phyloP scores from a whole-genome alignment of 1,140 invertebrate species.

The Reticulitermes speratus region DNA sequence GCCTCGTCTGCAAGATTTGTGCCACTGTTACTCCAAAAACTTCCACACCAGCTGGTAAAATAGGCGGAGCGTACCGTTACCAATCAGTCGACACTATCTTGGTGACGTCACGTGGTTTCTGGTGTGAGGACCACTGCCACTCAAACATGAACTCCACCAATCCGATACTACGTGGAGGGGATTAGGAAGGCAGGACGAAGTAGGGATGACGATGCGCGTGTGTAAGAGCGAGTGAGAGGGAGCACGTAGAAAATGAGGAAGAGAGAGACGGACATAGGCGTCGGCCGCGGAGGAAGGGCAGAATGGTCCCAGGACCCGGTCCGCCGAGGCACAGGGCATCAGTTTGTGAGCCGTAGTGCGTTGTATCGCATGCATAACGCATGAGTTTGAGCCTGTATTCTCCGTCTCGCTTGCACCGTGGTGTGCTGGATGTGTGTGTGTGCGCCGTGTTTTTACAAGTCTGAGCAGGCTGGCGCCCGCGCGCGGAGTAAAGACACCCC shows the following conservation, averaged over 20 bases:
- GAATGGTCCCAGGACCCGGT: constrained; percentile 35
- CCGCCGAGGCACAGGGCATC: constrained; percentile 21
- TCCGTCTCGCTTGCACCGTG: neutral
- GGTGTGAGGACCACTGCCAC: neutral
- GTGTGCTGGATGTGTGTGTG: constrained; percentile 20
- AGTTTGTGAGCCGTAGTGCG: constrained; percentile 29
- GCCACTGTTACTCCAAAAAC: neutral
- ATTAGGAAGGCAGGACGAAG: neutral
- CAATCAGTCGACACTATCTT: neutral
- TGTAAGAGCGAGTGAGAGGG: neutral
- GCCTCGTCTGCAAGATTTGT: neutral
- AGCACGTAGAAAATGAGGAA: neutral
- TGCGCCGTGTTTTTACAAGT: constrained; percentile 27
- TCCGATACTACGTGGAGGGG: neutral
- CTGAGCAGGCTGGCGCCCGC: constrained; percentile 25
- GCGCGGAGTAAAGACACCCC: constrained; percentile 8
- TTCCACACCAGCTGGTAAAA: neutral
- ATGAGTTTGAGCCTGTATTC: constrained; percentile 45
- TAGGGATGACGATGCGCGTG: neutral
- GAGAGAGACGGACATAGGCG: neutral
- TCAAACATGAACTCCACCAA: neutral
- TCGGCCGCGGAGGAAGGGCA: neutral
- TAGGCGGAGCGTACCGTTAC: neutral
- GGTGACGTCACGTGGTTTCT: constrained; percentile 13
- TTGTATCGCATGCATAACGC: constrained; percentile 54